These are phyloP conservation scores for Zoanthus gigantus DNA, from an alignment of 92 coral and sea anemone species.

Conservation along the genomic window DNA sequence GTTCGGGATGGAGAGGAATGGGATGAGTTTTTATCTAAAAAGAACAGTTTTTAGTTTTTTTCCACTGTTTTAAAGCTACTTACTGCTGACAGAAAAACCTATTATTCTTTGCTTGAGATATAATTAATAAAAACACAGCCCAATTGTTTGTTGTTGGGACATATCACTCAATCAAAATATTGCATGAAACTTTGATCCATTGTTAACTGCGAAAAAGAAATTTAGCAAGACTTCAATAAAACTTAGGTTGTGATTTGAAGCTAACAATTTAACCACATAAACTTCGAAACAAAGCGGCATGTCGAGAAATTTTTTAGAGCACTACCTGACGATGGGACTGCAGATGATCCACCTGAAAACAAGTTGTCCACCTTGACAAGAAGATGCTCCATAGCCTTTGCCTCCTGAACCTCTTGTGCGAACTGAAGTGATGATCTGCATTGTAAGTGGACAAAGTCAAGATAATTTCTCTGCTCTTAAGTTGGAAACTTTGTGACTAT, in stretches of 20 bases:
- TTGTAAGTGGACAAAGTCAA: neutral
- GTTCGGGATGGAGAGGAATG: conserved; percentile 10
- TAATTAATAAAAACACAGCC: no score
- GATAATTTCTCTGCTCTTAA: no score
- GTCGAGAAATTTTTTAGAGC: no score
- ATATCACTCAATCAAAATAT: neutral
- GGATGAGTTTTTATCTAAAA: neutral
- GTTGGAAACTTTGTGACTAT: no score
- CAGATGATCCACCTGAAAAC: conserved; percentile 64
- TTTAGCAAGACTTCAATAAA: no score
- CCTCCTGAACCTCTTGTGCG: conserved; percentile 95
- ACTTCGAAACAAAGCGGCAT: no score
- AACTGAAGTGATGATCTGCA: conserved; percentile 91
- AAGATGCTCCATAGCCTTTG: conserved; percentile 94
- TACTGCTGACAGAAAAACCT: no score
- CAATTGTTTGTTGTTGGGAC: no score
- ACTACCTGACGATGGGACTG: conserved; percentile 43
- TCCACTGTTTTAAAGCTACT: no score
- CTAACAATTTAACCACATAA: no score
- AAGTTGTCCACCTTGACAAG: conserved; percentile 89
- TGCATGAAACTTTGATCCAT: neutral
- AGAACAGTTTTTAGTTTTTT: neutral
- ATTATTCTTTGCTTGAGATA: no score
- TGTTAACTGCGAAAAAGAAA: neutral
- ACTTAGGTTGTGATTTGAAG: no score